A percentile compares a stretch with the other conserved stretches of the same genome.
These are phyloP conservation scores for Phyllostomus hastatus DNA, from an alignment of 2,113 vertebrate species.

Conservation along the genomic window DNA sequence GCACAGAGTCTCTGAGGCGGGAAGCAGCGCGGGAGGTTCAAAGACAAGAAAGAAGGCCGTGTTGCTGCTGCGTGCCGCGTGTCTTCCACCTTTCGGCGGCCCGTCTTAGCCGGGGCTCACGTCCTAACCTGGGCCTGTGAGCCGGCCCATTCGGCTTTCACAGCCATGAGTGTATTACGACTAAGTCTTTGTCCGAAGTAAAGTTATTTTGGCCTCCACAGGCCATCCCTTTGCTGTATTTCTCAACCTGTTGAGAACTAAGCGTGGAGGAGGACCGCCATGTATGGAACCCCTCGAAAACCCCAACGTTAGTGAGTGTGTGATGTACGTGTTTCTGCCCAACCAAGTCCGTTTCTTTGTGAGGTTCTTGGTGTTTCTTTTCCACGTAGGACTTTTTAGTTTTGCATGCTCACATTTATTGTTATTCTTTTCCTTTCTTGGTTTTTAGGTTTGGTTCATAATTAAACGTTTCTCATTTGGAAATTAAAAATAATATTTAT, in stretches of 20 bases:
- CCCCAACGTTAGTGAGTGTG: not conserved
- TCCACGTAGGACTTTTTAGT: not conserved
- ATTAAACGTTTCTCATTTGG: not conserved
- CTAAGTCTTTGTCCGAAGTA: not conserved
- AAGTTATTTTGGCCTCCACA: not conserved
- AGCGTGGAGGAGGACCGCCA: not conserved
- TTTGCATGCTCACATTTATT: not conserved
- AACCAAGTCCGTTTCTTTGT: not conserved
- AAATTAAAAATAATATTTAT: not conserved
- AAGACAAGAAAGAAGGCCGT: not conserved
- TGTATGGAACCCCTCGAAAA: not conserved
- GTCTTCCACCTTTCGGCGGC: not conserved
- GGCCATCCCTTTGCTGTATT: not conserved
- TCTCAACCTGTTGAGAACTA: not conserved
- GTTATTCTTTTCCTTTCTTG: not conserved
- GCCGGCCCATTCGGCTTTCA: not conserved
- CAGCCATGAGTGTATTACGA: no score
- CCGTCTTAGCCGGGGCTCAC: not conserved
- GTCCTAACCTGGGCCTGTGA: not conserved
- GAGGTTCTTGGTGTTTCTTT: not conserved
- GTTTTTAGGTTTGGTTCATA: not conserved
- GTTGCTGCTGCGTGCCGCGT: fast-evolving
- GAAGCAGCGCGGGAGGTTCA: not conserved
- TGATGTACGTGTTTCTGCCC: not conserved
- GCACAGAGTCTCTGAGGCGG: not conserved